These are phyloP conservation scores for Coelopa frigida DNA, from an alignment of 1,140 invertebrate genomes.

Conservation along the genomic window DNA sequence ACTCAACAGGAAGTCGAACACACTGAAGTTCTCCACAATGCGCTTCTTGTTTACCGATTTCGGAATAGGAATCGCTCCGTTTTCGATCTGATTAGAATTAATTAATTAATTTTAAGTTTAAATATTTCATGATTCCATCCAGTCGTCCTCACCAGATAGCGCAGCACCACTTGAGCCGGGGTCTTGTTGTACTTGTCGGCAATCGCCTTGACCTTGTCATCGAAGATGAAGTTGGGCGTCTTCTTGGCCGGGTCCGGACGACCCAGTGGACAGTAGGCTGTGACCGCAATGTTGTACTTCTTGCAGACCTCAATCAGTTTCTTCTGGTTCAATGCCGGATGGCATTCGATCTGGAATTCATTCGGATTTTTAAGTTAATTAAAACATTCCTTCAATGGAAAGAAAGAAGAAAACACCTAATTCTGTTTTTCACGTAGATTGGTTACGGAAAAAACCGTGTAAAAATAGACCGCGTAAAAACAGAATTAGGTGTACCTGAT, in stretches of 20 bases:
- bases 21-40: slow-evolving; percentile 66
- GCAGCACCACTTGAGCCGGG: slow-evolving; percentile 60
- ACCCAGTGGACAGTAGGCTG: slow-evolving; percentile 74
- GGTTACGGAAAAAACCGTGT: too few species aligned
- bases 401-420: too few species aligned
- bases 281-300: slow-evolving; percentile 58
- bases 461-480: too few species aligned
- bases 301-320: slow-evolving; percentile 62
- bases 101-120: neutral
- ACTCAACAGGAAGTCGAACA: slow-evolving; percentile 71
- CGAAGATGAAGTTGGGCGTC: slow-evolving; percentile 57
- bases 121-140: slow-evolving; percentile 38
- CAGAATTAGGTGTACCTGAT: slow-evolving; percentile 65
- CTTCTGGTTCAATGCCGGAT: slow-evolving; percentile 67
- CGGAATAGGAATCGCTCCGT: slow-evolving; percentile 70
- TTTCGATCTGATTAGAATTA: slow-evolving; percentile 53
- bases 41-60: slow-evolving; percentile 71
- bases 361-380: neutral
- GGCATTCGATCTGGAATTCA: slow-evolving; percentile 51
- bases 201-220: slow-evolving; percentile 56
- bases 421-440: too few species aligned
- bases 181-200: slow-evolving; percentile 63
- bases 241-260: slow-evolving; percentile 62
- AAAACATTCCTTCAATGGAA: neutral
- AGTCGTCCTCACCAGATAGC: slow-evolving; percentile 52